These are phyloP conservation scores for Sinocyclocheilus rhinocerous DNA, from an alignment of 2,113 vertebrate species.

Conservation along the genomic window DNA sequence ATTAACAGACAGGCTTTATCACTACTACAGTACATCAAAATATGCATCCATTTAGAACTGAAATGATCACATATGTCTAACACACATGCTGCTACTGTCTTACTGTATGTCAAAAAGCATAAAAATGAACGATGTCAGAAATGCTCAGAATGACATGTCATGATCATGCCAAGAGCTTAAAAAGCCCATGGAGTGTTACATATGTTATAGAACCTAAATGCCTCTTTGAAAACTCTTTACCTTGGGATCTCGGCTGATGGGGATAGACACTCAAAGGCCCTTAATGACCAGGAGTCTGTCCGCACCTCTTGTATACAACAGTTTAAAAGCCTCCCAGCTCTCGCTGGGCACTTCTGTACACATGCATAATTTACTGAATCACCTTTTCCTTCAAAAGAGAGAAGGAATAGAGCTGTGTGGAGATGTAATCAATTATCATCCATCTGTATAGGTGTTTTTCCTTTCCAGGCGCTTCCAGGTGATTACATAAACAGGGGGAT, in stretches of 20 bases:
- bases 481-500: constrained; percentile 11
- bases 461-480: not conserved
- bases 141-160: constrained; percentile 4
- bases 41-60: not conserved
- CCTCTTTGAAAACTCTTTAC: constrained; percentile 42
- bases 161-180: constrained; percentile 21
- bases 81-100: not conserved
- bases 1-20: not conserved
- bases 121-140: not conserved
- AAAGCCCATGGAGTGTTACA: constrained; percentile 37
- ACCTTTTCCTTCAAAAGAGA: constrained; percentile 66
- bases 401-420: constrained; percentile 69
- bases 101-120: not conserved
- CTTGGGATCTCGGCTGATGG: constrained; percentile 38
- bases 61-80: not conserved
- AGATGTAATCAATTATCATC: constrained; percentile 76
- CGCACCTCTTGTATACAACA: constrained; percentile 67
- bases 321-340: constrained; percentile 74
- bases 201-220: constrained; percentile 50
- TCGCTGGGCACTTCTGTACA: constrained; percentile 65
- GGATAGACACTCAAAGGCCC: constrained; percentile 45
- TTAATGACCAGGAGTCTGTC: constrained; percentile 56
- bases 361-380: constrained; percentile 80
- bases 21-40: not conserved
- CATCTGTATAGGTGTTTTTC: constrained; percentile 62